Evolutionary conservation across 1,140 invertebrate species (phyloP), one percentile per base, ranked within the genome.

Genomic region (Anastrepha obliqua): DNA sequence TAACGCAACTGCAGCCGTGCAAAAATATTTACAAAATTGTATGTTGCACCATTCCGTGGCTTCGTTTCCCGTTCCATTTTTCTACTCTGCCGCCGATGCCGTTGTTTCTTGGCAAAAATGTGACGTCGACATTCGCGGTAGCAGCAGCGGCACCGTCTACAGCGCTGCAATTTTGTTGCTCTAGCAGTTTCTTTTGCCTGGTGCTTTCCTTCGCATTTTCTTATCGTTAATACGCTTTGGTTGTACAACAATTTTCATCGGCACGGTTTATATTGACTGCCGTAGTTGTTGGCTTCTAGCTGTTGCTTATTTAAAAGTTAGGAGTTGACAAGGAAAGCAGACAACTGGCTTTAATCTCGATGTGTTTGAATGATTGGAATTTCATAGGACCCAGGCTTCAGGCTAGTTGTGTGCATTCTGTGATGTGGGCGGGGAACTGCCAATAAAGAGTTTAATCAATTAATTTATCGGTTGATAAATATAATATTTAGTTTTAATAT

Each of bases 121-220:
- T 17, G 1, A 62, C 13, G 13, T 62, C 17, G 60, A 4, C 8
- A 17, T 62, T 62, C 7, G 42, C 39, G 39, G 67, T 11, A 11
- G 39, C 39, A 29, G 60, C 60, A 17, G 65, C 65, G 29, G 8
- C 74, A 47, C 20, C 47, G n/a, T n/a, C 44, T 42, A 1, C 44
- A 9, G 17, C 47, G 51, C 7, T 67, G 64, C 70, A 47, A 47
- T 47, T 13, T 47, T 20, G n/a, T 55, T 81, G 6, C 70, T 74
- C 13, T 17, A 74, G 74, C 47, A 81, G 74, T 20, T 81, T 81
- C 47, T 55, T 55, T 81, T 81, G 20, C 60, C 74, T 81, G 74
- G 39, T 81, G 74, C 47, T 81, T 81, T 81, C 47, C 20, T 81
- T 81, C 55, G 47, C n/a, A 81, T 81, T 81, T 81, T 81, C 74